A percentile compares a stretch with the other conserved stretches of the same genome.
Conservation (phyloP, 2,888 invertebrate genomes). For the Nipponacmea schrenckii region DNA sequence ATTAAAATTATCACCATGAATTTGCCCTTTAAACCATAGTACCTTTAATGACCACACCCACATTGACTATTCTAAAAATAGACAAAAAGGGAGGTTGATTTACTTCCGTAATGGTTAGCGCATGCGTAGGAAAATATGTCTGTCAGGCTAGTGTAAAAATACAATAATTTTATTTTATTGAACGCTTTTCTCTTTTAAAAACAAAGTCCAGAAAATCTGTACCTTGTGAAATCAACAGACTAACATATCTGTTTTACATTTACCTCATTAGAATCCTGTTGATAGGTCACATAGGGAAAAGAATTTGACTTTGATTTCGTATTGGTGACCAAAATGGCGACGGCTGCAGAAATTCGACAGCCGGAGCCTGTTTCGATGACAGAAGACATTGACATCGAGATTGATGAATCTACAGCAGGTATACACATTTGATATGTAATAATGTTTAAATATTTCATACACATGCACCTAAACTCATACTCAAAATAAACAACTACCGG, state of each 20-base stretch:
- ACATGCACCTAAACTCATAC: too few species aligned
- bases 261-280: too few species aligned
- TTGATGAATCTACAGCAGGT: background rate
- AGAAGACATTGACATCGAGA: background rate
- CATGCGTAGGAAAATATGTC: background rate
- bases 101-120: background rate
- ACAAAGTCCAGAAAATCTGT: background rate
- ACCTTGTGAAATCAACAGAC: too few species aligned
- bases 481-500: too few species aligned
- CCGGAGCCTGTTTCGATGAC: slow-evolving; percentile 1
- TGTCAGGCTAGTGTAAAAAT: background rate
- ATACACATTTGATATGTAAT: too few species aligned
- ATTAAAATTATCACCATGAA: too few species aligned
- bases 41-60: background rate
- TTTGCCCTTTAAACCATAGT: too few species aligned
- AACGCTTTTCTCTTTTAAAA: background rate
- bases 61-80: background rate
- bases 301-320: background rate
- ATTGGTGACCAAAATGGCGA: slow-evolving; percentile 19
- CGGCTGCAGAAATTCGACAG: slow-evolving; percentile 17
- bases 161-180: slow-evolving; percentile 2
- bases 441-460: too few species aligned
- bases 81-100: background rate
- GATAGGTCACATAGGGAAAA: too few species aligned
- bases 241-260: too few species aligned